phyloP scores from a whole-genome alignment of 2,797 vertebrate genomes.

The Gymnothorax reevesii region DNA sequence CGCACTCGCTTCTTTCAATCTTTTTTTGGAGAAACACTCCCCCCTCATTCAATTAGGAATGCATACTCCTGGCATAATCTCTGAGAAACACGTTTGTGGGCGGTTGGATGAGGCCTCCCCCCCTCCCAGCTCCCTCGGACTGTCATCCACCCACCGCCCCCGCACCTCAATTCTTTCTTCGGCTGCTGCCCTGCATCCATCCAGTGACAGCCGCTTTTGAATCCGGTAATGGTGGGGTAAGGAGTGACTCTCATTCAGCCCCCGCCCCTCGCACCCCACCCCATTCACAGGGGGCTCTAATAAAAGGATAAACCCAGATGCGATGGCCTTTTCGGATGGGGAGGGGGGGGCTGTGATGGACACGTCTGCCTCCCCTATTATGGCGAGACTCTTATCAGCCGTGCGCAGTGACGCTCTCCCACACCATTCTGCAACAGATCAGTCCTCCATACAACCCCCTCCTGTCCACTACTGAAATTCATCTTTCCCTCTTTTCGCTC shows the following conservation, averaged over 20 bases:
- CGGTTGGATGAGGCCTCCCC: conserved; percentile 78
- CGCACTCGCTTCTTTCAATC: not conserved
- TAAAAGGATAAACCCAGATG: conserved; percentile 80
- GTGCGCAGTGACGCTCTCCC: conserved; percentile 68
- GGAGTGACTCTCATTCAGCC: conserved; percentile 83
- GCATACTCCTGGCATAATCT: conserved; percentile 62
- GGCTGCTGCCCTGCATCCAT: conserved; percentile 53
- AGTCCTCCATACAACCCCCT: conserved; percentile 42
- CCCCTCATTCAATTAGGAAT: conserved; percentile 2
- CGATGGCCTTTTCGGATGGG: conserved; percentile 73
- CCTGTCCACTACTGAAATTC: conserved; percentile 46
- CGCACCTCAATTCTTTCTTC: conserved; percentile 9
- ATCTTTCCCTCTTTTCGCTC: conserved; percentile 19
- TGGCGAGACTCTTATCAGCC: conserved; percentile 75
- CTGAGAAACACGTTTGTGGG: conserved; percentile 76
- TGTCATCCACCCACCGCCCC: conserved; percentile 69
- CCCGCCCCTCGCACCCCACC: conserved; percentile 32
- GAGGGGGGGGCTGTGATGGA: conserved; percentile 73
- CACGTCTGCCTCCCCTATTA: conserved; percentile 72
- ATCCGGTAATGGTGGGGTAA: conserved; percentile 77
- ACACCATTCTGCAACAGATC: conserved; percentile 57
- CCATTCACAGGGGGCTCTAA: conserved; percentile 79
- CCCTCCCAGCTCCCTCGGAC: conserved; percentile 72
- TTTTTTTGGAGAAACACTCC: conserved; percentile 7
- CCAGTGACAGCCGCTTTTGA: conserved; percentile 90